phyloP scores from a whole-genome alignment of 2,888 invertebrate genomes.

The Apomyelois bistriatella region DNA sequence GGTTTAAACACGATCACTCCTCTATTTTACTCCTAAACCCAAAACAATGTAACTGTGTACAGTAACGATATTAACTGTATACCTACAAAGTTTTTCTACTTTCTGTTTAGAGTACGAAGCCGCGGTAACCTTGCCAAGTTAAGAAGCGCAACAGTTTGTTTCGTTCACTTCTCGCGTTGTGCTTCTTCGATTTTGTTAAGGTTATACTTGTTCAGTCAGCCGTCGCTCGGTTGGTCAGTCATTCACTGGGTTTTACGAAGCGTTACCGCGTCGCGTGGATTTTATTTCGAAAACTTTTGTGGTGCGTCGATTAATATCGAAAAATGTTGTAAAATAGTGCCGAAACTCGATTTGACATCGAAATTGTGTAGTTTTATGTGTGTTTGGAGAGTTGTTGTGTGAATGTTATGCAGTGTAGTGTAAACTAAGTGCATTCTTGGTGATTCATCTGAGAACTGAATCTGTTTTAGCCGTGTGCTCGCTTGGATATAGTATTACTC shows the following conservation, averaged over 20 bases:
- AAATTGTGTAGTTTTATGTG: constrained; percentile 38
- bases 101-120: constrained; percentile 56
- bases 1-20: constrained; percentile 56
- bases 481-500: constrained; percentile 45
- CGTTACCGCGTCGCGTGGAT: constrained; percentile 45
- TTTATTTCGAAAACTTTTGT: constrained; percentile 58
- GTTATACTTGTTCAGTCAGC: constrained; percentile 59
- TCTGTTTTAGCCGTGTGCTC: constrained; percentile 54
- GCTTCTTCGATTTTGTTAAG: constrained; percentile 55
- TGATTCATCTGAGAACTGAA: constrained; percentile 74
- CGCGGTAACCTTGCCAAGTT: constrained; percentile 55
- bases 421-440: constrained; percentile 65
- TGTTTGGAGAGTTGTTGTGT: constrained; percentile 45
- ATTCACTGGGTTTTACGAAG: constrained; percentile 42
- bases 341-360: constrained; percentile 42
- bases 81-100: constrained; percentile 55
- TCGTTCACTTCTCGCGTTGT: constrained; percentile 37
- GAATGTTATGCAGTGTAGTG: constrained; percentile 43
- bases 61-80: constrained; percentile 37
- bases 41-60: constrained; percentile 51
- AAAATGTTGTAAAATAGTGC: constrained; percentile 44
- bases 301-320: constrained; percentile 50
- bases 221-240: constrained; percentile 42
- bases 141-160: constrained; percentile 52
- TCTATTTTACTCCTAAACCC: constrained; percentile 48